These are phyloP conservation scores for Caranx ignobilis DNA, from an alignment of 2,113 vertebrate species.

Conservation along the genomic window DNA sequence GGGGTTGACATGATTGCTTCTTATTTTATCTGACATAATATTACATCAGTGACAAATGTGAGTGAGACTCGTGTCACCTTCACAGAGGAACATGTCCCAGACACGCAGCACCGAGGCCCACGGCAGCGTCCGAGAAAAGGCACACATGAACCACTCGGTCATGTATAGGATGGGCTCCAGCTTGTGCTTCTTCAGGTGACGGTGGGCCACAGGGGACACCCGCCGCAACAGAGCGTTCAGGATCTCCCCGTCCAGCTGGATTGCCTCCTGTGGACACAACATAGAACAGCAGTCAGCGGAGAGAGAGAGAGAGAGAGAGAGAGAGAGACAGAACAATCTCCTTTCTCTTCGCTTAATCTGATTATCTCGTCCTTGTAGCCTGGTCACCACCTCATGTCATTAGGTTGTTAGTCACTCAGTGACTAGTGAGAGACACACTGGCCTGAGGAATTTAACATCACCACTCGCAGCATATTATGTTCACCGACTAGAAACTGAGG, in stretches of 20 bases:
- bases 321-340: not conserved
- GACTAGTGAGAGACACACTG: not conserved
- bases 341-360: constrained; percentile 43
- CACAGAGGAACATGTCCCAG: constrained; percentile 99
- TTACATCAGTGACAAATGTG: not conserved
- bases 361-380: constrained; percentile 43
- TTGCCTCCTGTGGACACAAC: constrained; percentile 88
- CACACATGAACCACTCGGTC: constrained; percentile 99
- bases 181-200: constrained; percentile 95
- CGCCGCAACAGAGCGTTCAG: constrained; percentile 92
- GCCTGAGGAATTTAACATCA: constrained; percentile 8
- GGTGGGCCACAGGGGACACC: constrained; percentile 89
- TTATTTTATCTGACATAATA: not conserved
- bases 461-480: not conserved
- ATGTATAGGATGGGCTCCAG: constrained; percentile 97
- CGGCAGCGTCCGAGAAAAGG: constrained; percentile 95
- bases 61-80: constrained; percentile 82
- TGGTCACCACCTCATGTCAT: constrained; percentile 43
- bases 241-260: constrained; percentile 97
- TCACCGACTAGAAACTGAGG: not conserved
- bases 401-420: constrained; percentile 17
- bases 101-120: constrained; percentile 96
- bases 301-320: not conserved
- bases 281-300: constrained; percentile 15
- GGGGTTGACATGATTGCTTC: not conserved